Base-by-base conservation (phyloP, 2,888 invertebrate genomes). In the Anodontia alba region DNA sequence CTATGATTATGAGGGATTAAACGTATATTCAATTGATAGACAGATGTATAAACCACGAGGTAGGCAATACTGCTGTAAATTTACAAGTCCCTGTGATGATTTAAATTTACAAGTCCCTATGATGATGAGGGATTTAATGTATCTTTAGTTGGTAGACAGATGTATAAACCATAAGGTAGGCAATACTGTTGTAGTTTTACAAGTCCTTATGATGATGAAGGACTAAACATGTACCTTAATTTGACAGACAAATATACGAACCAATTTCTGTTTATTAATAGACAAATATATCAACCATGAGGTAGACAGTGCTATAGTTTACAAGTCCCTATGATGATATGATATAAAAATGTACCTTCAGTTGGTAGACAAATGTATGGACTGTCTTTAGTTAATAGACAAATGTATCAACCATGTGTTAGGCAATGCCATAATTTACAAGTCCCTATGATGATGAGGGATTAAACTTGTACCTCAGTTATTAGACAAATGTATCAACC, bases 1-100 rank as follows among this genome's bases (percentile, higher is more conserved):
- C n/a, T n/a, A n/a, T n/a, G 97, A 97, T 88, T 97, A 97, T 88
- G 96, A 96, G 82, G 96, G 96, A 90, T 95, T 96, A 85, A 95
- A 96, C 84, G 95, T 96, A 78, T 96, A 96, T 96, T 73, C 96
- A 96, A 83, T 95, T 97, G 80, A 95, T 96, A 91, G 97, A 97
- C 89, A n/a, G 96, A 89, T 96, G 96, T 81, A 95, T 96, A 90
- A 95, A 96, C 84, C 96, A 96, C 89, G 97, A 97, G 92, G 95
- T 95, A 88, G 75, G 84, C n/a, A n/a, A n/a, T n/a, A n/a, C n/a
- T n/a, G n/a, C n/a, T n/a, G n/a, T n/a, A n/a, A n/a, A n/a, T n/a
- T n/a, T n/a, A n/a, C n/a, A n/a, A 96, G 90, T 95, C 96, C 96
- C 15, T 89, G 92, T 62, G 97, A 97, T 88, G 97, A 97, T 88